phyloP scores from a whole-genome alignment of 1,140 invertebrate species.

The Pissodes strobi region DNA sequence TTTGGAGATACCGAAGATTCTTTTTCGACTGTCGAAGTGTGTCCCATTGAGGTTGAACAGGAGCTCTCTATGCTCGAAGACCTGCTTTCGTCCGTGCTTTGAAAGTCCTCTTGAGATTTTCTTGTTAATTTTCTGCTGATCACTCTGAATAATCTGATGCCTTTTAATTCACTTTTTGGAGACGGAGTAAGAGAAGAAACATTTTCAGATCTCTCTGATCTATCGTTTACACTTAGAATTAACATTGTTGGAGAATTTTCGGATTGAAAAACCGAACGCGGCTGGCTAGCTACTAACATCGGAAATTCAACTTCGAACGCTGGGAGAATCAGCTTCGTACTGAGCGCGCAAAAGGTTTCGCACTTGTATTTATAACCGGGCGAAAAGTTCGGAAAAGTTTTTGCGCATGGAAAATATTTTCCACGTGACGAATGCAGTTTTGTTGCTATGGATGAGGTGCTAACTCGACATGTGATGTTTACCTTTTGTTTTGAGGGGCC shows the following conservation, averaged over 20 bases:
- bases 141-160: constrained; percentile 63
- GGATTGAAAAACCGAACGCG: neutral
- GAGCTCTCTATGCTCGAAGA: constrained; percentile 63
- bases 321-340: neutral
- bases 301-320: neutral
- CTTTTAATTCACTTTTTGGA: constrained; percentile 59
- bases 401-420: constrained; percentile 13
- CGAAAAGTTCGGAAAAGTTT: neutral
- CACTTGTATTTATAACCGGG: neutral
- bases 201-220: constrained; percentile 28
- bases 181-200: constrained; percentile 55
- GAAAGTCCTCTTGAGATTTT: constrained; percentile 58
- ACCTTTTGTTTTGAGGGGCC: constrained; percentile 5
- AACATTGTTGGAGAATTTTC: constrained; percentile 4
- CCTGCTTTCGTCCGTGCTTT: constrained; percentile 57
- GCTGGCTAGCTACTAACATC: constrained; percentile 1
- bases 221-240: constrained; percentile 14
- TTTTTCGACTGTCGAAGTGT: constrained; percentile 51
- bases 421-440: constrained; percentile 5
- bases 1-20: constrained; percentile 51
- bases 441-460: neutral
- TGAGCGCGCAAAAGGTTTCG: neutral
- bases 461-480: constrained; percentile 19
- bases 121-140: constrained; percentile 63
- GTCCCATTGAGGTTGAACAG: constrained; percentile 55